phyloP scores from a whole-genome alignment of 2,888 invertebrate genomes.

The Pelosia muscerda region DNA sequence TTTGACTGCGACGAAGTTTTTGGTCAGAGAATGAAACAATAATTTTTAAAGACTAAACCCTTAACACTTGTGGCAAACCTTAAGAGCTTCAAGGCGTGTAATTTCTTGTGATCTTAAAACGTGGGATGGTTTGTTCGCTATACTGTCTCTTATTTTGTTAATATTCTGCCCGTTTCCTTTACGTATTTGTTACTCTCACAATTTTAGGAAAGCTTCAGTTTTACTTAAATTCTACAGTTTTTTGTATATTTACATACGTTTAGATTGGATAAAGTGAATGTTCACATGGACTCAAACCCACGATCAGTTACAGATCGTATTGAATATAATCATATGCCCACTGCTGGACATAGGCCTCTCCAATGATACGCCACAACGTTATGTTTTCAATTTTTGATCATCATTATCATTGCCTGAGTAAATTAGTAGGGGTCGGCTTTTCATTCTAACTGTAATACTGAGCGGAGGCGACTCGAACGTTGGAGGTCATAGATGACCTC shows the following conservation, averaged over 20 bases:
- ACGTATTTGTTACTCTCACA: background rate
- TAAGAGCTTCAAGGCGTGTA: slow-evolving; percentile 66
- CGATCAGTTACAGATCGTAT: too few relatives aligned
- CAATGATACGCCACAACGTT: too few relatives aligned
- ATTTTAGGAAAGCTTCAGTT: background rate
- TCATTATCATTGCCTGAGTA: too few relatives aligned
- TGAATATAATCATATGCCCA: too few relatives aligned
- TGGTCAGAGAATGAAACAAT: background rate
- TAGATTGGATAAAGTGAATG: background rate
- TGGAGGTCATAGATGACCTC: too few relatives aligned
- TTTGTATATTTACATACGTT: background rate
- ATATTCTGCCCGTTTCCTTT: slow-evolving; percentile 26
- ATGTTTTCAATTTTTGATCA: too few relatives aligned
- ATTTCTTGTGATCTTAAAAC: slow-evolving; percentile 74
- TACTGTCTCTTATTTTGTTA: slow-evolving; percentile 65
- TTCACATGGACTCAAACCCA: too few relatives aligned
- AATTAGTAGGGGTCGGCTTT: too few relatives aligned
- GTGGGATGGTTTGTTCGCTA: slow-evolving; percentile 55
- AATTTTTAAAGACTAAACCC: background rate
- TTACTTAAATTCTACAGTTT: background rate
- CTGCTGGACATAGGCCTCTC: too few relatives aligned
- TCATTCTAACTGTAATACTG: too few relatives aligned
- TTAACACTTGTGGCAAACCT: slow-evolving; percentile 49
- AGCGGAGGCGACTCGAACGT: too few relatives aligned
- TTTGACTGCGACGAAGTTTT: background rate